Evolutionary conservation across 1,140 invertebrate genomes (phyloP), one percentile per base, ranked within the genome.

Genomic region (Vollenhovia emeryi): DNA sequence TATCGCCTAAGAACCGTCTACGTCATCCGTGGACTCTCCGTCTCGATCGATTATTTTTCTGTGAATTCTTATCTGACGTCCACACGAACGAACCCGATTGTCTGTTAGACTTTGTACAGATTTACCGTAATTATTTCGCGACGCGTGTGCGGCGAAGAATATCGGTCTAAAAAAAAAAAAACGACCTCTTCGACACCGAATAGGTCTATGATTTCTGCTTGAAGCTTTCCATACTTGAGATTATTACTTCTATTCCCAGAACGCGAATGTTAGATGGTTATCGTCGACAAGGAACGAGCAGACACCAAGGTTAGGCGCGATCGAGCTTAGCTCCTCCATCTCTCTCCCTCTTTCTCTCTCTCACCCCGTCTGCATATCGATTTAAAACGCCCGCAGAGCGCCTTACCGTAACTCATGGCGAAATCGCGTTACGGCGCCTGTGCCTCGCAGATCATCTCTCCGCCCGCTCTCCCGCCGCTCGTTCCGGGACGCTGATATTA

Each of bases 361-460:
- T 78, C 21, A 24, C 59, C 76, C 50, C 60, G 43, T 59, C 69
- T 76, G 87, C 52, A 57, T 87, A 90, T 90, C 89, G 88, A 90
- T 90, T 89, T 86, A 78, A 84, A 82, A 86, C 85, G 82, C 48
- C 79, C 87, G 80, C 68, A 33, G 27, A 68, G 78, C 74, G 71
- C 50, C 55, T 87, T 66, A 87, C 80, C 69, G 76, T 90, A 91
- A 86, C 87, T 92, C 91, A 85, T 60, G 71, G 57, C 62, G 68
- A 92, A 92, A 93, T 92, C 89, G 84, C 87, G 87, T 90, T 91
- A 90, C 60, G 60, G 84, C 75, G 62, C 64, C 85, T 75, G 50
- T 21, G 76, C 50, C 84, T 92, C 91, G 83, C 91, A 91, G 86
- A 92, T 92, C 92, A 92, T 92, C 82, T 62, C 69, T 52, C 62